These are phyloP conservation scores for Monodelphis domestica DNA, from an alignment of 2,797 vertebrate genomes.

Conservation along the genomic window DNA sequence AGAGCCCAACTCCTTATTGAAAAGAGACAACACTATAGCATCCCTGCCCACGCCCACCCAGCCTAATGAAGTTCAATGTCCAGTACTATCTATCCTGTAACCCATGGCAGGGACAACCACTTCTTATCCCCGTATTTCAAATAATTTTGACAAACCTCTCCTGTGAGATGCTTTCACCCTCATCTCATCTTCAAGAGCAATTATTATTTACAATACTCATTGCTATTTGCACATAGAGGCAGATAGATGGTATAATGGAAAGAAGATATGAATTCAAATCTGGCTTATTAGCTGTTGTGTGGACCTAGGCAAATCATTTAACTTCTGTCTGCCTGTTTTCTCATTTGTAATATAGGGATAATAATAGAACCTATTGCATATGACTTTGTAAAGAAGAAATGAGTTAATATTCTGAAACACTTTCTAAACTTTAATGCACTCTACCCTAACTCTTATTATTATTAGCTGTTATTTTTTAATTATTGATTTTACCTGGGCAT, in stretches of 20 bases:
- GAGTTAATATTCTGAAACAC: too few species aligned
- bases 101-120: neutral
- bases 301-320: fast-evolving
- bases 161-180: neutral
- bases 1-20: neutral
- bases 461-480: neutral
- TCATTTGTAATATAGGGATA: fast-evolving
- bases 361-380: neutral
- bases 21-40: neutral
- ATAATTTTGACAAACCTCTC: neutral
- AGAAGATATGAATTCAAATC: neutral
- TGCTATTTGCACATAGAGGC: too few species aligned
- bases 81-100: neutral
- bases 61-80: neutral
- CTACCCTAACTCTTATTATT: neutral
- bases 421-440: fast-evolving
- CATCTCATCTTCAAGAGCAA: neutral
- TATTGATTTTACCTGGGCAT: neutral
- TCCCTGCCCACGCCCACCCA: neutral
- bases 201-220: neutral
- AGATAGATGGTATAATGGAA: too few species aligned
- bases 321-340: neutral
- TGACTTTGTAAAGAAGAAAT: neutral
- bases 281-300: fast-evolving
- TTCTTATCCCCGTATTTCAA: neutral